Evolutionary conservation across 2,888 invertebrate species (phyloP), one percentile per base, ranked within the genome.

Genomic region (Sicus ferrugineus): DNA sequence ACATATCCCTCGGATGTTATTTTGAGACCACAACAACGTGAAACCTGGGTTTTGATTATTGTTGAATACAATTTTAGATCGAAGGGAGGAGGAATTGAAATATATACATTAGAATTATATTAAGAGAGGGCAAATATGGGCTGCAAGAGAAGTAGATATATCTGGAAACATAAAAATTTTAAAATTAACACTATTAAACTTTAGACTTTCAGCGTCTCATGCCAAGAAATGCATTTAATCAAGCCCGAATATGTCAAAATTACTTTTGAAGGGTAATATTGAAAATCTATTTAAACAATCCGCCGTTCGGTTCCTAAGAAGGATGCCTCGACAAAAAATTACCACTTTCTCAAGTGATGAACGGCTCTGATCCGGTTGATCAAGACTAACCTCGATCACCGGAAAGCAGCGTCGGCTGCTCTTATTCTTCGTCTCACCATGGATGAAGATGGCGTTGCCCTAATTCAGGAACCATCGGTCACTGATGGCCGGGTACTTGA

Each of bases 1-100:
- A 97, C 94, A 86, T 95, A 96, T 77, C 97, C 97, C 86, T 97
- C 97, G 23, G 95, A 94, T 70, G 97, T 97, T 81, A 98, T 96
- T 88, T 97, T 97, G 83, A 98, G 89, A 74, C 97, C 97, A 86
- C 97, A 98, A 89, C 97, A 98, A 81, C 97, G 94, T 76, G 97
- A 97, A 75, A 98, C 97, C 94, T 97, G 46, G n/a, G 38, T 42
- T 42, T 54, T 67, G 31, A 19, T 46, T 67, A n/a, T 62, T 52
- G 26, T 14, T 0, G 11, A 28, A 54, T 54, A n/a, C 28, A 54
- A 28, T 28, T 54, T 28, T 26, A 16, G 7, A 28, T 23, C 28
- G 54, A 42, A n/a, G 42, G 42, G 11, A 9, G 42, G n/a, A 42
- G 42, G 42, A 14, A 42, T 14, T 42, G 42, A 42, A 42, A 42